Percentiles rank a stretch among this genome's conserved stretches.
These are phyloP conservation scores for Brachypalpus laphriformis DNA, from an alignment of 2,888 invertebrate genomes.

Conservation along the genomic window DNA sequence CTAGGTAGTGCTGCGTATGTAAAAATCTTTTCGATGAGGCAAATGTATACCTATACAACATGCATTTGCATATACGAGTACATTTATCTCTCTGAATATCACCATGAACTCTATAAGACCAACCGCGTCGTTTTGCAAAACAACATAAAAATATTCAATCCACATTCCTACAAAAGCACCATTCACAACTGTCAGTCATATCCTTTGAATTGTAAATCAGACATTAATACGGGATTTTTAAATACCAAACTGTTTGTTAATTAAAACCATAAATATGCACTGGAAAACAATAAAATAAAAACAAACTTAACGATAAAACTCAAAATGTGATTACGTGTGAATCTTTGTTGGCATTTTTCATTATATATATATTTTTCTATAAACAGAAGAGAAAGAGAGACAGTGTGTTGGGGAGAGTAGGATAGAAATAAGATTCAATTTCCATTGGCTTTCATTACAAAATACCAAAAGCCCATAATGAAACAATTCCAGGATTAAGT, in stretches of 20 bases:
- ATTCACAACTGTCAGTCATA: constrained; percentile 21
- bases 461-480: constrained; percentile 54
- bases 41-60: no score
- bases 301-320: neutral
- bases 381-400: constrained; percentile 4
- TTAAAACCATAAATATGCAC: neutral
- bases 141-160: no score
- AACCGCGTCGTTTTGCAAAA: no score
- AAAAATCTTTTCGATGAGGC: no score
- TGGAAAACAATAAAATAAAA: neutral
- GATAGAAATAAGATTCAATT: constrained; percentile 21
- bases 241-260: neutral
- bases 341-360: constrained; percentile 24
- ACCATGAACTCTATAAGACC: no score
- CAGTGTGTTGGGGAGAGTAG: neutral
- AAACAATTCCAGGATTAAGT: constrained; percentile 35
- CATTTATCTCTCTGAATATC: no score
- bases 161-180: neutral
- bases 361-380: neutral
- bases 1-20: no score
- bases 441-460: constrained; percentile 52
- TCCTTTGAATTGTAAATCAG: neutral
- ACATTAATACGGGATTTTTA: neutral
- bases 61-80: no score
- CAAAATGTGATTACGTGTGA: constrained; percentile 24